Evolutionary conservation across 1,140 invertebrate species (phyloP).

Genomic region (Zaprionus kolodkinae): DNA sequence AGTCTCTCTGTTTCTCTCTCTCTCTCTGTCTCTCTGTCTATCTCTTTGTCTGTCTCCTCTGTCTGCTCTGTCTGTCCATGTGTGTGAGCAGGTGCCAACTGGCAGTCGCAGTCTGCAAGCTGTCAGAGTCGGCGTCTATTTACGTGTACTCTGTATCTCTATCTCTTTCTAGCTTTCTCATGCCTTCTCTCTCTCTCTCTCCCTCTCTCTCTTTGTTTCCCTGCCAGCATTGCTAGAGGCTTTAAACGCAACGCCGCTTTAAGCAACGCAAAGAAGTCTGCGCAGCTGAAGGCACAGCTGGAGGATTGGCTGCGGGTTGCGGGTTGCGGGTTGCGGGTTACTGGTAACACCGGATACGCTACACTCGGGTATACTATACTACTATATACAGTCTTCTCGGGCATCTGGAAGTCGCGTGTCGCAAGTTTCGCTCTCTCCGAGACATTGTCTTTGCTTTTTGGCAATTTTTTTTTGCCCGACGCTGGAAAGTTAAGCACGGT

Average conservation of each 20-base stretch:
- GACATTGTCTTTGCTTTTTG: constrained; percentile 44
- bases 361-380: background rate
- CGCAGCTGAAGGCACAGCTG: background rate
- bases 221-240: background rate
- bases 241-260: background rate
- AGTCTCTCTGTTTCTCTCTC: background rate
- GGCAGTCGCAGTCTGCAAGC: constrained; percentile 28
- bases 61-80: background rate
- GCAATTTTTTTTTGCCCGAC: constrained; percentile 24
- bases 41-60: too few relatives aligned
- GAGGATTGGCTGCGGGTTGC: rapidly evolving
- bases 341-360: background rate
- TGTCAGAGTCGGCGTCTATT: constrained; percentile 23
- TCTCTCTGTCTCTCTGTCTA: too few relatives aligned
- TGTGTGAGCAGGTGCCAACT: constrained; percentile 11
- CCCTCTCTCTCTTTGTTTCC: constrained; percentile 10
- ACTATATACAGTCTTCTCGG: background rate
- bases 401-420: constrained; percentile 6
- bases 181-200: constrained; percentile 15
- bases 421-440: constrained; percentile 9
- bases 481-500: constrained; percentile 47
- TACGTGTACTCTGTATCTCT: constrained; percentile 26
- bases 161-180: background rate
- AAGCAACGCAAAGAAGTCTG: background rate
- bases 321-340: background rate